phyloP scores from a whole-genome alignment of 2,113 vertebrate genomes.

The Phoxinus phoxinus region DNA sequence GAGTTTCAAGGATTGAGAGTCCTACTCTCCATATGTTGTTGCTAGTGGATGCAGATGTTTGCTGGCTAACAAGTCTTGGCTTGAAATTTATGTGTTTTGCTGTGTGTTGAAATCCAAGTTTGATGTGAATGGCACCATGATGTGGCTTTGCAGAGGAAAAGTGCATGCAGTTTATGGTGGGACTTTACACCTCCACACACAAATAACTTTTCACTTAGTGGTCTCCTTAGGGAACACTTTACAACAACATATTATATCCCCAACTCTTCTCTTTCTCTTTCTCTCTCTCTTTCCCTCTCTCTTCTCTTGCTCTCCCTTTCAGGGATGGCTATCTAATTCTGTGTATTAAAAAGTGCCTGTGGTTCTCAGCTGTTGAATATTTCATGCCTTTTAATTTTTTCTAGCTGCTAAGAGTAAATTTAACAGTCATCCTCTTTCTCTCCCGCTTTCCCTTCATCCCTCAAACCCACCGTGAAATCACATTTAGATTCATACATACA shows the following conservation, averaged over 20 bases:
- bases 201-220: constrained; percentile 72
- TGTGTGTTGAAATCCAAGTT: constrained; percentile 21
- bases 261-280: constrained; percentile 41
- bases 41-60: constrained; percentile 34
- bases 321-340: constrained; percentile 62
- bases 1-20: constrained; percentile 14
- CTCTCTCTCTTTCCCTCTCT: not conserved
- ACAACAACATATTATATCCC: constrained; percentile 57
- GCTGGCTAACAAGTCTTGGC: constrained; percentile 13
- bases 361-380: constrained; percentile 68
- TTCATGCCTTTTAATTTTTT: constrained; percentile 69
- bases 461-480: constrained; percentile 38
- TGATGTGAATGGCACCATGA: not conserved
- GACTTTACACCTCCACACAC: constrained; percentile 74
- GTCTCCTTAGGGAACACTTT: constrained; percentile 65
- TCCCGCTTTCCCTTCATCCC: constrained; percentile 45
- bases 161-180: constrained; percentile 69
- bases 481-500: constrained; percentile 48
- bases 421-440: constrained; percentile 48
- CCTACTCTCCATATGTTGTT: constrained; percentile 22
- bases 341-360: constrained; percentile 65
- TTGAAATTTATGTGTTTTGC: not conserved
- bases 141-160: constrained; percentile 62
- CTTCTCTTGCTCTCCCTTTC: constrained; percentile 55
- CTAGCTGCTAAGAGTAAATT: constrained; percentile 58